Evolutionary conservation across 2,888 invertebrate genomes (phyloP).

Genomic region (Callosobruchus maculatus): DNA sequence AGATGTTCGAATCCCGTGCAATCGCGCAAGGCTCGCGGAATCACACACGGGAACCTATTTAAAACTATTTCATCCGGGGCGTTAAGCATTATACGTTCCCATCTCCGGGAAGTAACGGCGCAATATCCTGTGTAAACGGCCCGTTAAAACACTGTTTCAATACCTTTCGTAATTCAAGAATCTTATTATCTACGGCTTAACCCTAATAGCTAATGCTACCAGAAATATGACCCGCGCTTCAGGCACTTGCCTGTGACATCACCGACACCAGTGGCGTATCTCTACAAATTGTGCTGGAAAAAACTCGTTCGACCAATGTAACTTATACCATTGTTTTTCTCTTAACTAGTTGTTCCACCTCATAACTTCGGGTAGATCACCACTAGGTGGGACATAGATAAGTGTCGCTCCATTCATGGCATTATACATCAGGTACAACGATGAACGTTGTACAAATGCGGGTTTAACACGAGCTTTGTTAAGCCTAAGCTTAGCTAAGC

Average conservation of each 20-base stretch:
- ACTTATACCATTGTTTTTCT: too few relatives aligned
- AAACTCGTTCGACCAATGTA: too few relatives aligned
- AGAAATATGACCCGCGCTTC: constrained; percentile 3
- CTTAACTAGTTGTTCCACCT: too few relatives aligned
- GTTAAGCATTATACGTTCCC: neutral
- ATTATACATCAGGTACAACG: too few relatives aligned
- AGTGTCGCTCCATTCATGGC: too few relatives aligned
- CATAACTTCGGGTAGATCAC: too few relatives aligned
- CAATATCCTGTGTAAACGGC: constrained; percentile 4
- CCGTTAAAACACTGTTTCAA: constrained; percentile 2
- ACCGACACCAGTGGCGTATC: neutral
- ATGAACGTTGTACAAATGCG: too few relatives aligned
- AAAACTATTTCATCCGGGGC: neutral
- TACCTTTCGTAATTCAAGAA: constrained; percentile 11
- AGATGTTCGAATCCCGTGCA: neutral
- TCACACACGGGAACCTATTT: neutral
- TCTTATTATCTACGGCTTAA: constrained; percentile 9
- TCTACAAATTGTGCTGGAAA: too few relatives aligned
- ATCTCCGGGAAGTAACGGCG: neutral
- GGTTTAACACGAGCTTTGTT: too few relatives aligned
- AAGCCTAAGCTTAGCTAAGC: too few relatives aligned
- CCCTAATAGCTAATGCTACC: constrained; percentile 6
- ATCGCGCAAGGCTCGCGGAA: neutral
- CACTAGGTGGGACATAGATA: too few relatives aligned
- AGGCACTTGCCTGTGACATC: neutral